Base-by-base conservation (phyloP, 2,888 invertebrate species). In the Clanis bilineata region DNA sequence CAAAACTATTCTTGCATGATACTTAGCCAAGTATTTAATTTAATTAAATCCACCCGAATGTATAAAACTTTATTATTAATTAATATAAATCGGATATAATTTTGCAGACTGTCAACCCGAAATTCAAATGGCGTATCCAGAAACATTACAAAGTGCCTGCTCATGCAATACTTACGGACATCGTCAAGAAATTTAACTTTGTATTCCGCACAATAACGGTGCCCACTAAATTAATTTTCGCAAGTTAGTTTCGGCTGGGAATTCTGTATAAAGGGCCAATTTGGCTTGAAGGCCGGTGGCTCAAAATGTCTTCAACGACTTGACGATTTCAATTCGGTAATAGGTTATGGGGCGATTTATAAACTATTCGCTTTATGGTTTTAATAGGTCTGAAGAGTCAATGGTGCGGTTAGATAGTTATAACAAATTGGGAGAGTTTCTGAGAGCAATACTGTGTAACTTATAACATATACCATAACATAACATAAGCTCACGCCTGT, bases 141-240 rank as follows among this genome's bases (percentile, higher is more conserved):
- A 12, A 43, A 59, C 51, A 44, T 32, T 43, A 39, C 60, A 60
- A 56, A 56, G 60, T 38, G 47, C 39, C 32, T 60, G 60, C 56
- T 60, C 56, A 28, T 56, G 56, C 36, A 60, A 45, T 56, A 60
- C 56, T 60, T 67, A 62, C 58, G 60, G 65, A 58, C 64, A 47
- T 68, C 60, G 64, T 67, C 69, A 74, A 71, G 76, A 77, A 83
- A 78, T 83, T 83, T 76, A 74, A 83, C 80, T 80, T 76, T 72
- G 68, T 73, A 79, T 77, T 77, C 74, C 70, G 64, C 67, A 79
- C 77, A 82, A 83, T 80, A 76, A 74, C 69, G 73, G 64, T 76
- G 68, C 77, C 70, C 73, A 73, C 77, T 80, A 79, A 84, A 86
- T 86, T 84, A 83, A 85, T 85, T 85, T 82, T 70, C 76, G 73